Percentiles rank a stretch among this genome's conserved stretches.
Evolutionary conservation across 2,888 invertebrate genomes (phyloP).

Genomic region (Xanthia icteritia): DNA sequence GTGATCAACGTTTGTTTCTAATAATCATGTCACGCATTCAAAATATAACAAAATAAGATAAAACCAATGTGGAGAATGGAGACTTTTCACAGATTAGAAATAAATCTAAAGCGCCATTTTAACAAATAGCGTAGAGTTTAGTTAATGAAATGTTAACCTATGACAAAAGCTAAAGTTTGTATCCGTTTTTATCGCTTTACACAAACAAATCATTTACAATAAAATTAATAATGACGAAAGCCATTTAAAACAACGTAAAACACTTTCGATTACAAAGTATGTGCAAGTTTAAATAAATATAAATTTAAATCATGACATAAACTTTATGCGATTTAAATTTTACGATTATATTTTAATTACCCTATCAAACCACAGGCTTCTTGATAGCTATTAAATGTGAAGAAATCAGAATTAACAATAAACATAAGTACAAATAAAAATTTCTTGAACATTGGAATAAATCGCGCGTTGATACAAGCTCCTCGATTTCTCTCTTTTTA

Average conservation of each 20-base stretch:
- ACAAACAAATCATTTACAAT: constrained; percentile 1
- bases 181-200: not conserved
- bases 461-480: not conserved
- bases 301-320: constrained; percentile 65
- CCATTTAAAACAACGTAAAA: constrained; percentile 25
- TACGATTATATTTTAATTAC: constrained; percentile 55
- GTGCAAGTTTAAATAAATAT: constrained; percentile 40
- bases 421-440: constrained; percentile 5
- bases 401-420: constrained; percentile 32
- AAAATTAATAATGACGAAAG: not conserved
- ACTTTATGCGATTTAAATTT: constrained; percentile 56
- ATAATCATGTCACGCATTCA: not conserved
- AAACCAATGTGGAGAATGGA: not conserved
- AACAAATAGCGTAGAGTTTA: not conserved
- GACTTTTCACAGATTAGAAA: not conserved
- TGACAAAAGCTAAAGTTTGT: not conserved
- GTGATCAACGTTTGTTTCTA: not conserved
- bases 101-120: not conserved
- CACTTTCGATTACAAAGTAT: constrained; percentile 19
- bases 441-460: not conserved
- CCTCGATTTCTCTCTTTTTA: constrained; percentile 21
- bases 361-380: constrained; percentile 17
- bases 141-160: not conserved
- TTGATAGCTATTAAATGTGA: constrained; percentile 23
- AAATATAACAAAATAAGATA: constrained; percentile 3